Evolutionary conservation across 1,140 invertebrate genomes (phyloP).

Genomic region (Rhopalosiphum padi): DNA sequence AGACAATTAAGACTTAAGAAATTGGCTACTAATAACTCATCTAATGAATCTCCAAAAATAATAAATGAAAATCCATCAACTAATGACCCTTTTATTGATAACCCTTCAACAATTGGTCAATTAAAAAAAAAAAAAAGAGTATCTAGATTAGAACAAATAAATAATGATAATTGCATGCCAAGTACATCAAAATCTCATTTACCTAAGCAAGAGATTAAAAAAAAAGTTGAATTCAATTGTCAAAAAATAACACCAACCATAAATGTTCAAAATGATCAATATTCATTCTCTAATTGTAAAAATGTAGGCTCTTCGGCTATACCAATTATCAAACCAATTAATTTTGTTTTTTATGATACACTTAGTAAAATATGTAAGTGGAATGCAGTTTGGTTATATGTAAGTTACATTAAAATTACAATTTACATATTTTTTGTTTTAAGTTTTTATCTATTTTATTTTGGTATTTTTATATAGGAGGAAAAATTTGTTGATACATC

Average conservation of each 20-base stretch:
- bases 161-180: background rate
- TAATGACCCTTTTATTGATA: background rate
- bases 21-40: background rate
- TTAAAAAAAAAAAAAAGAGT: constrained; percentile 33
- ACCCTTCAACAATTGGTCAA: background rate
- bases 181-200: constrained; percentile 23
- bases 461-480: constrained; percentile 14
- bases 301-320: background rate
- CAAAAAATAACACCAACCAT: background rate
- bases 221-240: background rate
- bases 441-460: constrained; percentile 7
- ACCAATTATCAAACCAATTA: background rate
- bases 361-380: constrained; percentile 53
- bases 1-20: constrained; percentile 20
- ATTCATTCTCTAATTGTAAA: background rate
- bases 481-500: background rate
- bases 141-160: background rate
- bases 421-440: background rate
- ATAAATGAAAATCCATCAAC: background rate
- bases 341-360: constrained; percentile 36
- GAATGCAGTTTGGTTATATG: constrained; percentile 44
- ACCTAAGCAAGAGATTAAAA: background rate
- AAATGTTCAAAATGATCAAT: background rate
- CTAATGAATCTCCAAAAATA: background rate
- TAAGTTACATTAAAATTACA: constrained; percentile 15